Conservation (phyloP, 37 sponge, comb jelly and placozoan genomes). For the Spongilla lacustris region DNA sequence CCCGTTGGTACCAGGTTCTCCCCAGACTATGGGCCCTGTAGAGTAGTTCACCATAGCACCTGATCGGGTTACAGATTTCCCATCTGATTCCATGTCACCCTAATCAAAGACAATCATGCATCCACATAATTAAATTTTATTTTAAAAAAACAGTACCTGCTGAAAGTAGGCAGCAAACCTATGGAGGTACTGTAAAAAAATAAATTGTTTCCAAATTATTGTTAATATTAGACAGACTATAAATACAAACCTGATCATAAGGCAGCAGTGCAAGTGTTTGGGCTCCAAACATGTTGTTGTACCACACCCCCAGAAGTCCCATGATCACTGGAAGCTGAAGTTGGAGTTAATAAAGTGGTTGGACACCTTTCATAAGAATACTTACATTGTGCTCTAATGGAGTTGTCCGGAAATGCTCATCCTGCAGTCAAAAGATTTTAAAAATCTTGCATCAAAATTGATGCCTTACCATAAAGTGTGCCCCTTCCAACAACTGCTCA, state of each 20-base stretch:
- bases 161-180: constrained; percentile 99
- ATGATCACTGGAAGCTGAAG: constrained; percentile 91
- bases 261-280: constrained; percentile 97
- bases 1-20: constrained; percentile 99
- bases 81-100: constrained; percentile 99
- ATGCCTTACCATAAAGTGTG: constrained; percentile 82
- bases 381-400: constrained; percentile 95
- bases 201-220: too few species aligned
- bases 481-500: constrained; percentile 91
- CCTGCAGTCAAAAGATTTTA: constrained; percentile 38
- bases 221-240: neutral
- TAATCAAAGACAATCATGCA: constrained; percentile 30
- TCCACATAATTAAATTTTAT: neutral
- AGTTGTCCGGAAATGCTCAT: constrained; percentile 90
- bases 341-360: neutral
- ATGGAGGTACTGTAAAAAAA: constrained; percentile 79
- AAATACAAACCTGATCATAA: constrained; percentile 88
- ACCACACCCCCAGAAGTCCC: constrained; percentile 97
- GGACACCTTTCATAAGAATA: neutral
- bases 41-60: constrained; percentile 88
- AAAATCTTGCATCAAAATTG: neutral
- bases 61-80: constrained; percentile 84
- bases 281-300: constrained; percentile 98
- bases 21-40: constrained; percentile 99
- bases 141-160: constrained; percentile 56